Evolutionary conservation across 2,113 vertebrate genomes (phyloP).

Genomic region (Hippocampus guttulatus): DNA sequence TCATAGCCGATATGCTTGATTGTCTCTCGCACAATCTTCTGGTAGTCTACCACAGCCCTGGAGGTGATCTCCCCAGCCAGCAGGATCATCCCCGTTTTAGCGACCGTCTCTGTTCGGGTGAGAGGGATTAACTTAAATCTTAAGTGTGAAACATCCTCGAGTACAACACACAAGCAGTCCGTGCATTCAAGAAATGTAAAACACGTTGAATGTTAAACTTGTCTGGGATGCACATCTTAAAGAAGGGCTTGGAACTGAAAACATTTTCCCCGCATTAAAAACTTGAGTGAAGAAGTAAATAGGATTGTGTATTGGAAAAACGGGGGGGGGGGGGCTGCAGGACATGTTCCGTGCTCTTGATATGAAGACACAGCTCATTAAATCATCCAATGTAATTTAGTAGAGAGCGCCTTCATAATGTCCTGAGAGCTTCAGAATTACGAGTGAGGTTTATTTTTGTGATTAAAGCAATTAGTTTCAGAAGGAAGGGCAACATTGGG

Average conservation of each 20-base stretch:
- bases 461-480: neutral
- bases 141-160: slow-evolving; percentile 5
- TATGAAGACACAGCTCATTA: neutral
- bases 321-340: neutral
- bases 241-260: neutral
- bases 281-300: neutral
- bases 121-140: neutral
- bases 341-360: neutral
- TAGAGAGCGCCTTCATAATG: neutral
- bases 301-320: neutral
- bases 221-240: neutral
- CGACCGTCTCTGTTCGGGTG: slow-evolving; percentile 82
- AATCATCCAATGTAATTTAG: neutral
- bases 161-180: neutral
- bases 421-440: neutral
- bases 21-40: slow-evolving; percentile 87
- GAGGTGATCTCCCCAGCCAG: slow-evolving; percentile 93
- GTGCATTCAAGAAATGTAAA: neutral
- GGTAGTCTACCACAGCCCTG: slow-evolving; percentile 84
- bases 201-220: neutral
- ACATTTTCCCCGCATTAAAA: neutral
- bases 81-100: slow-evolving; percentile 96
- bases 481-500: neutral
- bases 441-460: neutral
- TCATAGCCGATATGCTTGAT: slow-evolving; percentile 91